Evolutionary conservation across 1,140 invertebrate genomes (phyloP), one percentile per base, ranked within the genome.

Genomic region (Sitodiplosis mosellana): DNA sequence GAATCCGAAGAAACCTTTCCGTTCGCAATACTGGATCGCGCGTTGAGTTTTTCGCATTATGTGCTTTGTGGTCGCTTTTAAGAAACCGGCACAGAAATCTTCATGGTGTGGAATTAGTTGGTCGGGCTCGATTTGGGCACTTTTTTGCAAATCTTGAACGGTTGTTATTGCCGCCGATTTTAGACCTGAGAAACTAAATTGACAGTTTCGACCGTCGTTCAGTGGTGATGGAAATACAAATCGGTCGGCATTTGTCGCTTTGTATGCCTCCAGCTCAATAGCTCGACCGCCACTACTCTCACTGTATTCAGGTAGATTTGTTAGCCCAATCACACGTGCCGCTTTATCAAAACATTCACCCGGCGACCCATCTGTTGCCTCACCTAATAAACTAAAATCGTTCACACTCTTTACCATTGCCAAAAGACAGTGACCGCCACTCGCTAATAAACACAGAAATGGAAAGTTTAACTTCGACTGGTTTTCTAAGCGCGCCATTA

Each of bases 271-370:
- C 40, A 75, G 58, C 68, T 97, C 92, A 46, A 98, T 77, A 20
- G 87, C 84, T 58, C 67, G 69, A 1, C 94, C 94, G 38, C 94
- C 91, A 60, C 75, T n/a, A n/a, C n/a, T n/a, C n/a, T 78, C 53
- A 86, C 61, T 47, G 68, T 80, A 88, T 56, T 84, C 77, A 38
- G 77, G 72, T 20, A 93, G 65, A 62, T 89, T 86, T 57, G 68
- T 75, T 19, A 97, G 64, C 56, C 91, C 90, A 57, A 97, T 64
- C 57, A 83, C 72, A 55, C 94, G 75, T 14, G 90, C 84, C 51
- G 78, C 73, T 79, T 95, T 95, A 63, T 96, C 91, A 55, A 91
- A 76, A 4, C 80, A 73, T 71, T 95, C 89, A 45, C 94, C 94
- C 20, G 91, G 90, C 42, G 92, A 77, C 70, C 86, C 80, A 68